phyloP scores from a whole-genome alignment of 2,797 vertebrate species.

The Novumbra hubbsi region DNA sequence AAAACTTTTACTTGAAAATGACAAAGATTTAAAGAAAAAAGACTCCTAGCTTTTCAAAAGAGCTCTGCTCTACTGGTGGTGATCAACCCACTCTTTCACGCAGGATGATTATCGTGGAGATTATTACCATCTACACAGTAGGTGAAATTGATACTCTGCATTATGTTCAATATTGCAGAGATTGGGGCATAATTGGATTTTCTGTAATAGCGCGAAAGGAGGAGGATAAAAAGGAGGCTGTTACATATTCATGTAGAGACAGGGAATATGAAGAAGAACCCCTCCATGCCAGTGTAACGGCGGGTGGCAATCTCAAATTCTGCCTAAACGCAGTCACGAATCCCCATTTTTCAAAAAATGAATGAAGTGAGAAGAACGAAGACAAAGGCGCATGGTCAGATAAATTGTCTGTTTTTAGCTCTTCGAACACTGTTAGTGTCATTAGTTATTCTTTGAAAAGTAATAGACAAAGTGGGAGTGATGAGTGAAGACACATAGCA shows the following conservation, averaged over 20 bases:
- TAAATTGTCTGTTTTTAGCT: neutral
- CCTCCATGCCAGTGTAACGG: neutral
- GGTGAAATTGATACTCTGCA: neutral
- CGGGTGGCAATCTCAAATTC: neutral
- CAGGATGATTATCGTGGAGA: neutral
- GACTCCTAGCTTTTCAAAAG: neutral
- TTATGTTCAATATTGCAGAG: too few species aligned
- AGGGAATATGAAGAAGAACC: neutral
- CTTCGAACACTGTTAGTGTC: neutral
- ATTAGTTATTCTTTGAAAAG: neutral
- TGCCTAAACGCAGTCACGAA: neutral
- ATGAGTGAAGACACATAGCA: neutral
- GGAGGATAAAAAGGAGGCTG: neutral
- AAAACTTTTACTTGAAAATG: neutral
- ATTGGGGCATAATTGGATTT: conserved; percentile 2
- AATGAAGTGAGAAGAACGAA: neutral
- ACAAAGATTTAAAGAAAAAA: neutral
- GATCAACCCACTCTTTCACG: neutral
- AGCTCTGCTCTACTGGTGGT: neutral
- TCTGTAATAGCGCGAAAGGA: neutral
- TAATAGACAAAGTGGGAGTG: neutral
- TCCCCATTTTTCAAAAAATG: neutral
- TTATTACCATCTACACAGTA: conserved; percentile 2
- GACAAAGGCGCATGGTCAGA: neutral
- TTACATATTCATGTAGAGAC: conserved; percentile 1